Conservation (phyloP, 2,113 vertebrate species). For the Phoenicopterus ruber region DNA sequence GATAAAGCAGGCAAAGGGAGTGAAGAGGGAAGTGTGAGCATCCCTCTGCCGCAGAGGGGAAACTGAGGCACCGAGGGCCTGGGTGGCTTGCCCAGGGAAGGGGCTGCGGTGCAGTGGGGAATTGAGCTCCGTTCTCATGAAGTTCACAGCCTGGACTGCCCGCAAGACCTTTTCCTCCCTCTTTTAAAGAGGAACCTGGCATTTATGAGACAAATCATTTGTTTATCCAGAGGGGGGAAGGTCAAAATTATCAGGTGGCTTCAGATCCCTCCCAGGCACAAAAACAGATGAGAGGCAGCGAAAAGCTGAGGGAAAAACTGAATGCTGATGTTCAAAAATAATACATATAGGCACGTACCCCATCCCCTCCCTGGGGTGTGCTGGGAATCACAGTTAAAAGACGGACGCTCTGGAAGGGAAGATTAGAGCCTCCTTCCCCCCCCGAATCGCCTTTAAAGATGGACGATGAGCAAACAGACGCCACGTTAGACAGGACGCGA, state of each 20-base stretch:
- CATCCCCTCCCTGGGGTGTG: neutral
- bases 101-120: neutral
- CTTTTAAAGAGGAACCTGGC: neutral
- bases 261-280: neutral
- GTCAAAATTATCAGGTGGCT: rapidly evolving
- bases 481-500: rapidly evolving
- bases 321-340: neutral
- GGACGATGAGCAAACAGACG: rapidly evolving
- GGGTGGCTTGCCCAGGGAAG: neutral
- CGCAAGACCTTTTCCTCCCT: neutral
- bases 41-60: neutral
- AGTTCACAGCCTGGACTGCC: neutral
- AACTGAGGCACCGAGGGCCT: neutral
- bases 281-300: rapidly evolving
- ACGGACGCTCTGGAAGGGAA: neutral
- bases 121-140: rapidly evolving
- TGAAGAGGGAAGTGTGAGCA: neutral
- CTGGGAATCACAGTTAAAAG: neutral
- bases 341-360: rapidly evolving
- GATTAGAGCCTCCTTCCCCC: neutral
- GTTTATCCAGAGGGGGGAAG: neutral
- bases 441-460: rapidly evolving
- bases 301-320: neutral
- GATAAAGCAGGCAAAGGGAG: neutral
- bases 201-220: neutral